Evolutionary conservation across 2,888 invertebrate species (phyloP).

Genomic region (Epirrita christyi): DNA sequence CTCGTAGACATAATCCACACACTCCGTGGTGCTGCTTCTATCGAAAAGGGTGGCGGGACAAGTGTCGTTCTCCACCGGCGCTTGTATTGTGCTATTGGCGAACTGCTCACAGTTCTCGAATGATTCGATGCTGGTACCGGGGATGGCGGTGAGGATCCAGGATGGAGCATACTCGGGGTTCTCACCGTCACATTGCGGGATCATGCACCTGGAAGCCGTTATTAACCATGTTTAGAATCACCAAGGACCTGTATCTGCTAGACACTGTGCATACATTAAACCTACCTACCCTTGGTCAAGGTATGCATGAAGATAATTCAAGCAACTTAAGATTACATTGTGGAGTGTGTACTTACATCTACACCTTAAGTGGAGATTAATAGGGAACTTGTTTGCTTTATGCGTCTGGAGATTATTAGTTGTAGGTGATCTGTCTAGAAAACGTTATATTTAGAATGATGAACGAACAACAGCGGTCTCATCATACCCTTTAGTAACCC

Average conservation of each 20-base stretch:
- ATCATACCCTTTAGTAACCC: too few relatives aligned
- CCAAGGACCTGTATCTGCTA: too few relatives aligned
- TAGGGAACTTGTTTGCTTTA: too few relatives aligned
- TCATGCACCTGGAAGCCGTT: conserved; percentile 55
- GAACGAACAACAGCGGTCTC: too few relatives aligned
- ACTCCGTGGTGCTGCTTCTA: conserved; percentile 45
- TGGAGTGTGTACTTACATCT: too few relatives aligned
- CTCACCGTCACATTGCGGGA: conserved; percentile 63
- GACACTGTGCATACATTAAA: too few relatives aligned
- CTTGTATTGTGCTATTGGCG: conserved; percentile 46
- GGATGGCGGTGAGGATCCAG: conserved; percentile 68
- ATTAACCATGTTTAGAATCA: too few relatives aligned
- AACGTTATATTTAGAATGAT: background rate
- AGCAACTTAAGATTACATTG: too few relatives aligned
- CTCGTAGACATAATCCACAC: conserved; percentile 65
- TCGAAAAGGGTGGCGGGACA: conserved; percentile 68
- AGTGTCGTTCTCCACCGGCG: conserved; percentile 35
- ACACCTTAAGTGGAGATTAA: too few relatives aligned
- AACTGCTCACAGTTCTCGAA: conserved; percentile 67
- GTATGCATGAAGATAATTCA: too few relatives aligned
- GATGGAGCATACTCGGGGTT: conserved; percentile 57
- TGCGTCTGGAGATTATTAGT: too few relatives aligned
- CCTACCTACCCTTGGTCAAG: too few relatives aligned
- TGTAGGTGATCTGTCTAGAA: background rate
- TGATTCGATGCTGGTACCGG: conserved; percentile 46